Conservation (phyloP, 1,140 invertebrate species). For the Drosophila parabipectinata region DNA sequence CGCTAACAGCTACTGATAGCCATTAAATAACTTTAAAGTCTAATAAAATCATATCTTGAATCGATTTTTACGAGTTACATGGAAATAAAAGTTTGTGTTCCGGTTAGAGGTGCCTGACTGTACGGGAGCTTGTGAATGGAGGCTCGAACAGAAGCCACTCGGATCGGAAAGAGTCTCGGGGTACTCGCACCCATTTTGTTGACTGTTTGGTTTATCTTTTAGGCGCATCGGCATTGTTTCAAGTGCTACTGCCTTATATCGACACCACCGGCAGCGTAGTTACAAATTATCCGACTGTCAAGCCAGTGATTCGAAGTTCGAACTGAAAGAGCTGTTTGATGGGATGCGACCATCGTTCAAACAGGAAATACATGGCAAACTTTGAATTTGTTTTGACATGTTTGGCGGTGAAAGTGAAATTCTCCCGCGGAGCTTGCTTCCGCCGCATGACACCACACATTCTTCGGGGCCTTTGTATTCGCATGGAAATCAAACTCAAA, state of each 20-base stretch:
- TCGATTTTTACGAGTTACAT: background rate
- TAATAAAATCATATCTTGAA: background rate
- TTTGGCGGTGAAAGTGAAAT: constrained; percentile 82
- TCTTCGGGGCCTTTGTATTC: constrained; percentile 47
- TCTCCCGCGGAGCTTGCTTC: constrained; percentile 55
- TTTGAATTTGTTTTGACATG: constrained; percentile 79
- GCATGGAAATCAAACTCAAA: constrained; percentile 44
- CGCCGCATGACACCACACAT: constrained; percentile 64
- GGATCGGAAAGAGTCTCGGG: constrained; percentile 16
- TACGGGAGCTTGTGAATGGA: constrained; percentile 53
- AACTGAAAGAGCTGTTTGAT: background rate
- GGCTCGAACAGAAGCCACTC: constrained; percentile 34
- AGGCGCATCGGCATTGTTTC: constrained; percentile 77
- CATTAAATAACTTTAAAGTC: background rate
- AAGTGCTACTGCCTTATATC: constrained; percentile 67
- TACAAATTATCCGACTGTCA: constrained; percentile 68
- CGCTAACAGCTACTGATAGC: background rate
- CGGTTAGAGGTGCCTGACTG: constrained; percentile 26
- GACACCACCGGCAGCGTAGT: constrained; percentile 24
- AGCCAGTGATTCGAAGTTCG: constrained; percentile 13
- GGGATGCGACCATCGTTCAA: constrained; percentile 3
- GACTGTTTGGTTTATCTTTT: constrained; percentile 69
- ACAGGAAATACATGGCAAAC: constrained; percentile 76
- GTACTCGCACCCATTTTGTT: constrained; percentile 55
- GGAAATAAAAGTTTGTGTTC: background rate